These are phyloP conservation scores for Synergus gifuensis DNA, from an alignment of 2,888 invertebrate species.

Conservation along the genomic window DNA sequence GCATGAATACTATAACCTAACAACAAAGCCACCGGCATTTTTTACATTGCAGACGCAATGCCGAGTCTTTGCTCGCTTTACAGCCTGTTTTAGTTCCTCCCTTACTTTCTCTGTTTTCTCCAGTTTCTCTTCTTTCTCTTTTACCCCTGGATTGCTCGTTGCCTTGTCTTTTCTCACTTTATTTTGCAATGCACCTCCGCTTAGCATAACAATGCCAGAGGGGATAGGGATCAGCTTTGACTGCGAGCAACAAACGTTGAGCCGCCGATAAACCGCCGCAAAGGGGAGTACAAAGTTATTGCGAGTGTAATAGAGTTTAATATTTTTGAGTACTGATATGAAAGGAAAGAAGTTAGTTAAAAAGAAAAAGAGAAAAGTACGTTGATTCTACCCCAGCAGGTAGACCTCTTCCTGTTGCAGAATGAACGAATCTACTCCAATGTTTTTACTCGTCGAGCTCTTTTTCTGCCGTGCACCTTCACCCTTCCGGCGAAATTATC, in stretches of 20 bases:
- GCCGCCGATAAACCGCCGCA: constrained; percentile 49
- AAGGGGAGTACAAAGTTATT: constrained; percentile 48
- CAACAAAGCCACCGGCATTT: constrained; percentile 50
- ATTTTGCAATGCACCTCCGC: not conserved
- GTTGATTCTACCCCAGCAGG: not conserved
- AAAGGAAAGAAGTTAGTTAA: not conserved
- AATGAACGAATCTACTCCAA: too few species aligned
- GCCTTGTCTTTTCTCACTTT: constrained; percentile 2
- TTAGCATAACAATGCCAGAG: constrained; percentile 48
- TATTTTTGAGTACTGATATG: constrained; percentile 9
- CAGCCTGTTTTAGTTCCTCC: constrained; percentile 49
- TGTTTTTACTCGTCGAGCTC: too few species aligned
- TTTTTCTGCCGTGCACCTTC: not conserved
- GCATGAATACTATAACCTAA: constrained; percentile 48
- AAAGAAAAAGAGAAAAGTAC: not conserved
- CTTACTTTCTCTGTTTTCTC: constrained; percentile 45
- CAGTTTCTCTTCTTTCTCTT: constrained; percentile 48
- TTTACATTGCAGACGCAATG: constrained; percentile 48
- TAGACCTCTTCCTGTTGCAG: not conserved
- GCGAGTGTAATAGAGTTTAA: constrained; percentile 4
- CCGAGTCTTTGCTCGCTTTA: constrained; percentile 50
- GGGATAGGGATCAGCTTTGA: constrained; percentile 51
- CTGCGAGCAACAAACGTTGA: constrained; percentile 46
- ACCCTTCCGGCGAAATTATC: constrained; percentile 47
- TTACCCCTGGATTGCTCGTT: constrained; percentile 24